Evolutionary conservation across 2,113 vertebrate genomes (phyloP).

Genomic region (Pantherophis guttatus): DNA sequence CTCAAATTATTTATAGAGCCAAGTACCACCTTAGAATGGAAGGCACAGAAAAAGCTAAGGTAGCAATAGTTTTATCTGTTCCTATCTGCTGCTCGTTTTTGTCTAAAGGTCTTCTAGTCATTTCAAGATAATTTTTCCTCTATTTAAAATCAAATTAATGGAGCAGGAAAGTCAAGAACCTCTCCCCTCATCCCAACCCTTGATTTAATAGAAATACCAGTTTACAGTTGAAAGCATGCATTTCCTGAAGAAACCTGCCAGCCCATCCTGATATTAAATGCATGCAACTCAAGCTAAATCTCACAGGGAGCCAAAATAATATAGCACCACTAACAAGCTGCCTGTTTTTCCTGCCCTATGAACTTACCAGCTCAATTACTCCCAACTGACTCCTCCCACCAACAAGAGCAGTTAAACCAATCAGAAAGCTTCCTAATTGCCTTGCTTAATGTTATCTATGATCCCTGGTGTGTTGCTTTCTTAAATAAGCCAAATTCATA

Average conservation of each 20-base stretch:
- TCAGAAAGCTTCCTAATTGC: neutral
- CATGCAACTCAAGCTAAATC: neutral
- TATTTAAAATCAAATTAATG: conserved; percentile 9
- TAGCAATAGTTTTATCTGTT: conserved; percentile 21
- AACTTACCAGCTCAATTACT: neutral
- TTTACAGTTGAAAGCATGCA: neutral
- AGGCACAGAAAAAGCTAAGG: conserved; percentile 17
- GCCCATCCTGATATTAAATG: neutral
- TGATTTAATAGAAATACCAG: conserved; percentile 9
- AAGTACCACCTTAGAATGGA: conserved; percentile 17
- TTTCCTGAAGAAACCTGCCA: neutral
- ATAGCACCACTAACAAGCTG: neutral
- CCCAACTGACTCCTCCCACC: neutral
- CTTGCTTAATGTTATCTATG: neutral
- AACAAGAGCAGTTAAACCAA: neutral
- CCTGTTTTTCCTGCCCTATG: neutral
- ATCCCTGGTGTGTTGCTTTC: neutral
- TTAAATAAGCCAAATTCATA: neutral
- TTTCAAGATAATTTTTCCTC: neutral
- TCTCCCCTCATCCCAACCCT: conserved; percentile 16
- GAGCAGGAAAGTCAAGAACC: neutral
- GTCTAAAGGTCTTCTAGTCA: conserved; percentile 5
- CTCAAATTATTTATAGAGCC: conserved; percentile 28
- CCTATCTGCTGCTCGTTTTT: neutral
- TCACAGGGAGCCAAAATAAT: neutral